Conservation (phyloP, 2,888 invertebrate genomes). For the Euproctis similis region DNA sequence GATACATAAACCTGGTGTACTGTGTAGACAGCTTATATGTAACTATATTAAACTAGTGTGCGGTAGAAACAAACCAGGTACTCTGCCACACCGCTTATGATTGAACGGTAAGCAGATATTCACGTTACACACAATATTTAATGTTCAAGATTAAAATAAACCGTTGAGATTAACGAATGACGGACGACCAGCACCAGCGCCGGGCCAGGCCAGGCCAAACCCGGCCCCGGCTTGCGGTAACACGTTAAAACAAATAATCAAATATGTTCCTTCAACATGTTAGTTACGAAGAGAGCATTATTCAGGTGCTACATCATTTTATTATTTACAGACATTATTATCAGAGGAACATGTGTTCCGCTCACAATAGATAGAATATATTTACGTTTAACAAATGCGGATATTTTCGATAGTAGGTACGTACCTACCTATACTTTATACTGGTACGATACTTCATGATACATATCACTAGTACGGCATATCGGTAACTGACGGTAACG, state of each 20-base stretch:
- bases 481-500: too few relatives aligned
- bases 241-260: conserved; percentile 66
- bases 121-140: conserved; percentile 61
- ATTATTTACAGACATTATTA: conserved; percentile 64
- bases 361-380: conserved; percentile 47
- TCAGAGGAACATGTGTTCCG: conserved; percentile 59
- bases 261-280: conserved; percentile 56
- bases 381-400: too few relatives aligned
- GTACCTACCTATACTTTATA: too few relatives aligned
- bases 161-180: conserved; percentile 53
- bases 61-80: conserved; percentile 73
- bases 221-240: conserved; percentile 41
- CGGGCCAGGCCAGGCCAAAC: too few relatives aligned
- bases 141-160: conserved; percentile 67
- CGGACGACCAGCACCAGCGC: too few relatives aligned
- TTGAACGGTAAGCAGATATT: conserved; percentile 69
- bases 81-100: conserved; percentile 64
- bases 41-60: conserved; percentile 43
- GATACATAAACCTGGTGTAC: conserved; percentile 46
- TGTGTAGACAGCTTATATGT: conserved; percentile 38
- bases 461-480: too few relatives aligned
- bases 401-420: too few relatives aligned
- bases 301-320: conserved; percentile 69
- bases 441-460: too few relatives aligned
- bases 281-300: conserved; percentile 55